A percentile compares a stretch with the other conserved stretches of the same genome.
phyloP scores from a whole-genome alignment of 2,888 invertebrate species.

The Cosmorhoe ocellata region DNA sequence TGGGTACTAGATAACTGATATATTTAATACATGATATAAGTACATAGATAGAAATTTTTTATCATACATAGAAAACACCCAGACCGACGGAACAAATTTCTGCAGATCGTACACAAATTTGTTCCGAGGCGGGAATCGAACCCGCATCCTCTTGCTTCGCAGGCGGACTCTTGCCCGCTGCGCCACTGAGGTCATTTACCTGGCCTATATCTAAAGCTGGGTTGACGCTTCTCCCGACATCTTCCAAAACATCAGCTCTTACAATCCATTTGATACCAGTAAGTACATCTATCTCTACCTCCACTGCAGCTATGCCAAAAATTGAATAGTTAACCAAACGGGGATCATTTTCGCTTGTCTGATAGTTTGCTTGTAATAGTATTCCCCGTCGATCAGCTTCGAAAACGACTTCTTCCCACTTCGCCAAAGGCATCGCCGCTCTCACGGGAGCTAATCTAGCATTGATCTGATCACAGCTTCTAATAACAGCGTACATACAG shows the following conservation, averaged over 20 bases:
- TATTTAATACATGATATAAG: too few relatives aligned
- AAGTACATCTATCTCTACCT: conserved; percentile 52
- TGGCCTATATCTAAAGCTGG: conserved; percentile 88
- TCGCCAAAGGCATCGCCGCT: conserved; percentile 45
- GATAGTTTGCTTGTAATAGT: conserved; percentile 49
- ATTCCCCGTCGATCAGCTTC: conserved; percentile 47
- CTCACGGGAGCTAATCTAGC: conserved; percentile 44
- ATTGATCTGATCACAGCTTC: conserved; percentile 48
- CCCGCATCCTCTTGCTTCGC: too few relatives aligned
- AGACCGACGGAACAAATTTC: too few relatives aligned
- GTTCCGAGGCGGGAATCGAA: too few relatives aligned
- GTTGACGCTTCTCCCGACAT: conserved; percentile 86
- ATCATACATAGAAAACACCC: too few relatives aligned
- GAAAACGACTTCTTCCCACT: conserved; percentile 47
- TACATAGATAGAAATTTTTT: too few relatives aligned
- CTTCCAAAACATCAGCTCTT: conserved; percentile 61
- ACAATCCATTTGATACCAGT: conserved; percentile 52
- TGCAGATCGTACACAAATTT: too few relatives aligned
- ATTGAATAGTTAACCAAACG: conserved; percentile 43
- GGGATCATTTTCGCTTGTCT: conserved; percentile 47
- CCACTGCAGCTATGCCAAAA: conserved; percentile 47
- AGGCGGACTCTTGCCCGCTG: too few relatives aligned
- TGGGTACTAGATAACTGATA: too few relatives aligned
- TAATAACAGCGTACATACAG: conserved; percentile 46
- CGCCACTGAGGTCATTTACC: too few relatives aligned